Percentiles rank a stretch among this genome's conserved stretches.
Conservation (phyloP, 1,140 invertebrate species). For the Lordiphosa stackelbergi region DNA sequence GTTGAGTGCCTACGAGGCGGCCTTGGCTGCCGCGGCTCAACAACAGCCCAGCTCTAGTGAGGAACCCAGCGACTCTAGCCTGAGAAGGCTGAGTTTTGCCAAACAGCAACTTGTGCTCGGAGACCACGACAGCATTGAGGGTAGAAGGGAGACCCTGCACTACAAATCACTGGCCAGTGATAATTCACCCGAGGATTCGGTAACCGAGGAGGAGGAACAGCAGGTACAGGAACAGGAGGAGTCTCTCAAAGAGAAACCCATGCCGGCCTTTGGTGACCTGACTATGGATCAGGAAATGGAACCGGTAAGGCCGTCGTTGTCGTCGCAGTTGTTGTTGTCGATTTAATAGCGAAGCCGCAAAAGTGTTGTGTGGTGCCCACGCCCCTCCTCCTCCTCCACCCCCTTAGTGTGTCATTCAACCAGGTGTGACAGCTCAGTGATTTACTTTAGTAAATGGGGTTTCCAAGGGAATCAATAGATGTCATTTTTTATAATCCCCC, state of each 20-base stretch:
- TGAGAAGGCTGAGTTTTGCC: constrained; percentile 52
- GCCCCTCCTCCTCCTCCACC: constrained; percentile 5
- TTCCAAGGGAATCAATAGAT: neutral
- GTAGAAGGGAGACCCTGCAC: constrained; percentile 47
- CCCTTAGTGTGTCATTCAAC: constrained; percentile 47
- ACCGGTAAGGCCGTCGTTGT: constrained; percentile 55
- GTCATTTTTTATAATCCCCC: neutral
- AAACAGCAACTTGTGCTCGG: constrained; percentile 44
- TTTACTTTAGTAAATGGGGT: neutral
- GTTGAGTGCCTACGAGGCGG: constrained; percentile 51
- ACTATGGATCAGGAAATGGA: constrained; percentile 77
- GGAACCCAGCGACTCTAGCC: constrained; percentile 58
- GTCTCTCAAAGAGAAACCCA: constrained; percentile 41
- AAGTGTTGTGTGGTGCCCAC: constrained; percentile 37
- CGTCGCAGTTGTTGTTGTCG: constrained; percentile 8
- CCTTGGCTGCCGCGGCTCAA: constrained; percentile 48
- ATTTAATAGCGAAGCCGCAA: constrained; percentile 35
- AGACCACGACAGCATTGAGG: constrained; percentile 66
- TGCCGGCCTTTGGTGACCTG: constrained; percentile 79
- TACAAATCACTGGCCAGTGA: constrained; percentile 63
- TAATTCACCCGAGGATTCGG: constrained; percentile 44
- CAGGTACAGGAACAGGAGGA: constrained; percentile 15
- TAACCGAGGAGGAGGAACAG: constrained; percentile 28
- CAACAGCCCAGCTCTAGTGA: constrained; percentile 60
- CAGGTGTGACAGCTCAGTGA: constrained; percentile 15